Percentiles rank a stretch among this genome's conserved stretches.
phyloP scores from a whole-genome alignment of 2,888 invertebrate genomes.

The Hyposoter didymator region DNA sequence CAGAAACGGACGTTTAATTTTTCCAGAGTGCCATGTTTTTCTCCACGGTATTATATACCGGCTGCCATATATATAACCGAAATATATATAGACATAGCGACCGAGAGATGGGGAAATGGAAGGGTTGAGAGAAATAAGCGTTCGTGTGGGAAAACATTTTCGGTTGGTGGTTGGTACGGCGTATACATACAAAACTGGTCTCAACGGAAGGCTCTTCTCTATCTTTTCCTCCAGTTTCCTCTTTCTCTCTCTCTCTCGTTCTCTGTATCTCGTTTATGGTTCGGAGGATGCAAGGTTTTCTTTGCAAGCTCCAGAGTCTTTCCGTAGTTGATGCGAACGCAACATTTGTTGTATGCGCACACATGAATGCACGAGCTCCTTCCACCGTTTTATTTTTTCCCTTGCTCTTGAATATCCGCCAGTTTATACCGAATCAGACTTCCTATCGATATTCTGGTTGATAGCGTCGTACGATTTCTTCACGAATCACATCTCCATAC shows the following conservation, averaged over 20 bases:
- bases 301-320: slow-evolving; percentile 50
- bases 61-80: background rate
- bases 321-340: slow-evolving; percentile 23
- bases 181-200: slow-evolving; percentile 51
- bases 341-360: slow-evolving; percentile 51
- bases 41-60: slow-evolving; percentile 23
- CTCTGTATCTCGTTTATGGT: slow-evolving; percentile 33
- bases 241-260: background rate
- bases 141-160: slow-evolving; percentile 52
- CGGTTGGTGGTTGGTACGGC: background rate
- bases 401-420: background rate
- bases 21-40: slow-evolving; percentile 52
- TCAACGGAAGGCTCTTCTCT: slow-evolving; percentile 46
- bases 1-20: slow-evolving; percentile 59
- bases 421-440: background rate
- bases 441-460: background rate
- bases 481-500: background rate
- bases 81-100: background rate
- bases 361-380: slow-evolving; percentile 53
- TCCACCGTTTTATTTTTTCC: slow-evolving; percentile 37
- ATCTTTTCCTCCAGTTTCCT: background rate
- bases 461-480: background rate
- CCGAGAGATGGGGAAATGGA: slow-evolving; percentile 28
- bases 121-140: slow-evolving; percentile 46
- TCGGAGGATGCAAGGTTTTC: slow-evolving; percentile 48